Base-by-base conservation (phyloP, 2,797 vertebrate species). In the Nyctibius grandis region DNA sequence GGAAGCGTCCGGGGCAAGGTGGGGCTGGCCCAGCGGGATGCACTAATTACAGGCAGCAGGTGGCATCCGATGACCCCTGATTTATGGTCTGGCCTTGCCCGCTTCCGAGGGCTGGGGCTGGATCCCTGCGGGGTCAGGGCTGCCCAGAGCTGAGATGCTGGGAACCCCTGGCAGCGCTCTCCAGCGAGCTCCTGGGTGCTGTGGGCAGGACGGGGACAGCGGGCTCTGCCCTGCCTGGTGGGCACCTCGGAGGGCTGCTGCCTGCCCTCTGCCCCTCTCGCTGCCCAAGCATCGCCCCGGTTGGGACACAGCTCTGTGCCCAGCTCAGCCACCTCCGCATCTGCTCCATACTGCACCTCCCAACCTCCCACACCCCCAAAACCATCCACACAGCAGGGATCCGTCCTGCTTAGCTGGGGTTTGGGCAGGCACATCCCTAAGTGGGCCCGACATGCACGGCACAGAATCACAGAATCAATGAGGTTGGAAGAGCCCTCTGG, bases 21-120 rank as follows among this genome's bases (percentile, higher is more conserved):
- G 93, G 97, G 95, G 77, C 91, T 4, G 23, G 88, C 73, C 88
- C 91, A 36, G 68, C 1, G 8, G 86, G 95, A 94, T 79, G 6
- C 20, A n/a, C 68, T 98, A 96, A 98, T 98, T 98, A 98, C 96
- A 98, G 96, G 72, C 59, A 11, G 69, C 70, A 59, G n/a, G 34
- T 34, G 34, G 44, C 80, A 83, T 88, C 85, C 6, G 4, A 19
- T 11, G 9, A 5, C 47, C 75, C 1, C 0, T 94, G 97, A 97
- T 97, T 97, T 97, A 97, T 0, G 12, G 15, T 9, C 48, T n/a
- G 73, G 47, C 48, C 28, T 50, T 75, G 42, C 51, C 50, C 0
- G 1, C 60, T 94, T 91, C 89, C 0, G 1, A 67, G 47, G 57
- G 51, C 78, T 40, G 61, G 54, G 78, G 45, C 38, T 70, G 89